These are phyloP conservation scores for Acleris sparsana DNA, from an alignment of 2,888 invertebrate genomes.

Conservation along the genomic window DNA sequence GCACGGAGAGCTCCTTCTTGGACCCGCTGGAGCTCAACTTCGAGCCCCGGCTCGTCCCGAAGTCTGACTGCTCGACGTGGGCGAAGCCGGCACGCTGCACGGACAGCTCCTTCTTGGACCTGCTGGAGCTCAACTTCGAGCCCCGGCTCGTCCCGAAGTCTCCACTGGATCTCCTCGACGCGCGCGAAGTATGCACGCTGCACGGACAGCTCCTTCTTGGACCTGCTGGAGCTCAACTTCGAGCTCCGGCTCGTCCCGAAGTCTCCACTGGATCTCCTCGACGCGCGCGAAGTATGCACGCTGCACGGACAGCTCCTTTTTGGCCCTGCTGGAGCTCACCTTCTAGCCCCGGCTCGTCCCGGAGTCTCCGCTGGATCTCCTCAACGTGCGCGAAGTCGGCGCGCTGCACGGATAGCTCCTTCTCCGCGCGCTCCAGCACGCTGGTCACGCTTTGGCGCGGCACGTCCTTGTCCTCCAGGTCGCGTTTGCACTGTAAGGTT, in stretches of 20 bases:
- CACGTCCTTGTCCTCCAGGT: conserved; percentile 60
- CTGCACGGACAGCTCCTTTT: too few relatives aligned
- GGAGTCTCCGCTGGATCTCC: conserved; percentile 82
- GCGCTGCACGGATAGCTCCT: conserved; percentile 76
- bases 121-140: conserved; percentile 51
- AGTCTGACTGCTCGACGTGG: too few relatives aligned
- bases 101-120: too few relatives aligned
- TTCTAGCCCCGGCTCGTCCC: conserved; percentile 69
- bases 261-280: conserved; percentile 82
- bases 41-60: too few relatives aligned
- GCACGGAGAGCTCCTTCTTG: conserved; percentile 76
- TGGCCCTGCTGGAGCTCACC: conserved; percentile 44
- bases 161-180: conserved; percentile 84
- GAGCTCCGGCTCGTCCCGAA: conserved; percentile 74
- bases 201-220: too few relatives aligned
- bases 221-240: conserved; percentile 47
- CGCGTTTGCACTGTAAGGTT: conserved; percentile 50
- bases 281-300: conserved; percentile 79
- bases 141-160: conserved; percentile 73
- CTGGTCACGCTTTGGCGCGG: conserved; percentile 51
- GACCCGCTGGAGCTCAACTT: too few relatives aligned
- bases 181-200: conserved; percentile 72
- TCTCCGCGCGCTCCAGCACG: conserved; percentile 59
- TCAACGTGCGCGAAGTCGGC: conserved; percentile 83
- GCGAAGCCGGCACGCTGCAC: conserved; percentile 65